Evolutionary conservation across 2,888 invertebrate genomes (phyloP).

Genomic region (Cecidostiba fungosa): DNA sequence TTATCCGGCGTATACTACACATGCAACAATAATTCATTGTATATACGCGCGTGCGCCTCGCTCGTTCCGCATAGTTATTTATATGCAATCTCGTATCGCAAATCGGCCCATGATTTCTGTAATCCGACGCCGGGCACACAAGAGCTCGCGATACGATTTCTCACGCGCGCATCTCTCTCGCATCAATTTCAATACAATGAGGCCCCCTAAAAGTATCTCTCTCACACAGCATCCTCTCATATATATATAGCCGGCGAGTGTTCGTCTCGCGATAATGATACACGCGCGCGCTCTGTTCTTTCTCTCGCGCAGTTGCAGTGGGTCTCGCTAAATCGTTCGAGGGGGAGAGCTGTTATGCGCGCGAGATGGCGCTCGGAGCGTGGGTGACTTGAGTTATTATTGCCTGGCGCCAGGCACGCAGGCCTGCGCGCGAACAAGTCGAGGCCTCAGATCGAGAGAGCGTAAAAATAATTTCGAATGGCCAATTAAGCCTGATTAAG

Average conservation of each 20-base stretch:
- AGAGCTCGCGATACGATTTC: slow-evolving; percentile 26
- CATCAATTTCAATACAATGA: slow-evolving; percentile 57
- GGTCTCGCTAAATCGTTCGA: slow-evolving; percentile 14
- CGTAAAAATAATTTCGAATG: slow-evolving; percentile 34
- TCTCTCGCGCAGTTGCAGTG: not conserved
- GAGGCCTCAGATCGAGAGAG: slow-evolving; percentile 3
- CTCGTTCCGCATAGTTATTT: not conserved
- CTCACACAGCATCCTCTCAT: not conserved
- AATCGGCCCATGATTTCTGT: slow-evolving; percentile 36
- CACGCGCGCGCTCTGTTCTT: not conserved
- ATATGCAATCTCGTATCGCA: slow-evolving; percentile 30
- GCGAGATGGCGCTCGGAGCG: slow-evolving; percentile 67
- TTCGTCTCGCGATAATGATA: slow-evolving; percentile 23
- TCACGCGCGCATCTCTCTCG: slow-evolving; percentile 49
- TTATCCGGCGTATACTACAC: not conserved
- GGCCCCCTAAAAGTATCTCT: slow-evolving; percentile 28
- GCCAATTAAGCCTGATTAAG: slow-evolving; percentile 27
- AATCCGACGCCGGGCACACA: slow-evolving; percentile 19
- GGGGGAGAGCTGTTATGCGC: slow-evolving; percentile 6
- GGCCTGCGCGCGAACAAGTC: slow-evolving; percentile 27
- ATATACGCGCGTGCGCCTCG: not conserved
- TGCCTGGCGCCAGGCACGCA: slow-evolving; percentile 74
- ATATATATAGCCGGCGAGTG: not conserved
- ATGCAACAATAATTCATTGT: slow-evolving; percentile 36
- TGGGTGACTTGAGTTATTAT: slow-evolving; percentile 76